phyloP scores from a whole-genome alignment of 2,113 vertebrate genomes.

The Cepphus grylle region DNA sequence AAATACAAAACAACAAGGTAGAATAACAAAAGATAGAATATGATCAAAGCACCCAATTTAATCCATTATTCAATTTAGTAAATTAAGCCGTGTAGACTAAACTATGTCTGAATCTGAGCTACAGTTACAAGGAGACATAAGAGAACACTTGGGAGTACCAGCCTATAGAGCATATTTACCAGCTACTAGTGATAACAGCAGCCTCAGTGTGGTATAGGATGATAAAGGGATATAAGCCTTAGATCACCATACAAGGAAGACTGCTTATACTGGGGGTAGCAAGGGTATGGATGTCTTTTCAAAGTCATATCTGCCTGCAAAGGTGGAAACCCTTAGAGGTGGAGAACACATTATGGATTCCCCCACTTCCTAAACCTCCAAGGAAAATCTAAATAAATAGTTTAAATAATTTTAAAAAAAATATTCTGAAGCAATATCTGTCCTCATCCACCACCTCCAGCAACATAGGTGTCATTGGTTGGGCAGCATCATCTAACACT shows the following conservation, averaged over 20 bases:
- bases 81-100: neutral
- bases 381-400: neutral
- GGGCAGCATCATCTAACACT: neutral
- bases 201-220: neutral
- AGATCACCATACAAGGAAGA: neutral
- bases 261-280: neutral
- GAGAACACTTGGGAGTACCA: neutral
- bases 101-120: neutral
- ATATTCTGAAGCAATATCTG: neutral
- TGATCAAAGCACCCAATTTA: neutral
- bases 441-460: neutral
- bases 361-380: neutral
- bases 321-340: neutral
- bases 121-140: neutral
- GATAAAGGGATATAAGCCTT: neutral
- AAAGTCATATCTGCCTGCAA: neutral
- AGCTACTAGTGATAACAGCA: neutral
- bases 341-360: neutral
- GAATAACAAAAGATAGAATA: neutral
- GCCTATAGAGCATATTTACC: rapidly evolving
- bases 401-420: neutral
- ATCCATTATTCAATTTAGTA: neutral
- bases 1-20: no score
- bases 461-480: neutral
- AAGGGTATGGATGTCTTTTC: neutral